These are phyloP conservation scores for Ips nitidus DNA, from an alignment of 1,140 invertebrate genomes.

Conservation along the genomic window DNA sequence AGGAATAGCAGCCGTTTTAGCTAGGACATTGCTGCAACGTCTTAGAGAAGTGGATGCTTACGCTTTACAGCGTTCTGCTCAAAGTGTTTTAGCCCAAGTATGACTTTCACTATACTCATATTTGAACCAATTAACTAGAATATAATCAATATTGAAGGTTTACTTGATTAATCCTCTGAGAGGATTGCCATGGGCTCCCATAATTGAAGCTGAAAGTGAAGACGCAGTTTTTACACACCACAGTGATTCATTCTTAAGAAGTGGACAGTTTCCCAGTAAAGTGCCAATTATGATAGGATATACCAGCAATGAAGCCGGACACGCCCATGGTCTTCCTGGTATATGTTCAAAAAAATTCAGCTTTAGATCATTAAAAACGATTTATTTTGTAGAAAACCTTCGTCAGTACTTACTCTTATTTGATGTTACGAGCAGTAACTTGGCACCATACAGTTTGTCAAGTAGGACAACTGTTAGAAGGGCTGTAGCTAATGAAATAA, in stretches of 20 bases:
- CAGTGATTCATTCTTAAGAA: constrained; percentile 18
- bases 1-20: constrained; percentile 7
- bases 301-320: constrained; percentile 32
- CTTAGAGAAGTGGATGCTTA: constrained; percentile 27
- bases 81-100: constrained; percentile 5
- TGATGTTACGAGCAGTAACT: constrained; percentile 22
- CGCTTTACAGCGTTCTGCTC: background rate
- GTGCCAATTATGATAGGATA: constrained; percentile 34
- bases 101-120: background rate
- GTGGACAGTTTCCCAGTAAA: constrained; percentile 27
- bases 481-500: constrained; percentile 20
- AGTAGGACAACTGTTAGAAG: background rate
- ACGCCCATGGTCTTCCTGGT: constrained; percentile 9
- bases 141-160: background rate
- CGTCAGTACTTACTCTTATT: background rate
- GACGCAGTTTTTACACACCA: constrained; percentile 24
- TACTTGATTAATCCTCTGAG: constrained; percentile 18
- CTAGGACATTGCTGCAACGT: constrained; percentile 5
- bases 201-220: constrained; percentile 27
- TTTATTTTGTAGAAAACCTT: constrained; percentile 7
- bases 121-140: no score
- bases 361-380: background rate
- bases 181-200: constrained; percentile 25
- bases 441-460: constrained; percentile 23
- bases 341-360: background rate